Conservation (phyloP, 1,140 invertebrate genomes). For the Yoshiicerus persimilis region DNA sequence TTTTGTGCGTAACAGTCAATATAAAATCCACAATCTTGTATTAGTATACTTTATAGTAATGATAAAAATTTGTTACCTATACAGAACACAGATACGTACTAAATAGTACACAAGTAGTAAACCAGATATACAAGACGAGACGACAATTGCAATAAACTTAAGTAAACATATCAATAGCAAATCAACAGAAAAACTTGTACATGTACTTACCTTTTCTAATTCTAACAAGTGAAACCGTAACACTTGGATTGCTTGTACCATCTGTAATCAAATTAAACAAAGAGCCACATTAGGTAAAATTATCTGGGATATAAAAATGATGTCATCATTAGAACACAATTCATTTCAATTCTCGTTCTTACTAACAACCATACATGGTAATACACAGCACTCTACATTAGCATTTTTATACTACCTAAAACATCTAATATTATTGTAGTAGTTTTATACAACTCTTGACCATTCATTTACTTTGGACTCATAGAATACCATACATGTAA, state of each 20-base stretch:
- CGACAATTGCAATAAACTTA: not conserved
- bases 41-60: not conserved
- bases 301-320: conserved; percentile 4
- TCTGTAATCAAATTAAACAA: conserved; percentile 73
- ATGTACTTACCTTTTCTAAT: conserved; percentile 96
- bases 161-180: conserved; percentile 13
- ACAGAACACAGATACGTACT: not conserved
- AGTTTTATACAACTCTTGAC: not conserved
- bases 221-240: conserved; percentile 99
- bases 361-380: not conserved
- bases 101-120: not conserved
- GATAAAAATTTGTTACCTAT: not conserved
- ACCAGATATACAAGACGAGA: conserved; percentile 8
- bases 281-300: conserved; percentile 25
- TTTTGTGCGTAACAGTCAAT: not conserved
- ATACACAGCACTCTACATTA: not conserved
- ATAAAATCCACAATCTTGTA: not conserved
- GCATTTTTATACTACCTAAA: not conserved
- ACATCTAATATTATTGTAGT: not conserved
- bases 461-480: not conserved
- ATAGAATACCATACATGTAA: not conserved
- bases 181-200: conserved; percentile 24
- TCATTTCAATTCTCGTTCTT: conserved; percentile 15
- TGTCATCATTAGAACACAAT: conserved; percentile 22
- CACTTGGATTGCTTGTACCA: conserved; percentile 99